These are phyloP conservation scores for Presbytis comata DNA, from an alignment of 2,797 vertebrate genomes.

Conservation along the genomic window DNA sequence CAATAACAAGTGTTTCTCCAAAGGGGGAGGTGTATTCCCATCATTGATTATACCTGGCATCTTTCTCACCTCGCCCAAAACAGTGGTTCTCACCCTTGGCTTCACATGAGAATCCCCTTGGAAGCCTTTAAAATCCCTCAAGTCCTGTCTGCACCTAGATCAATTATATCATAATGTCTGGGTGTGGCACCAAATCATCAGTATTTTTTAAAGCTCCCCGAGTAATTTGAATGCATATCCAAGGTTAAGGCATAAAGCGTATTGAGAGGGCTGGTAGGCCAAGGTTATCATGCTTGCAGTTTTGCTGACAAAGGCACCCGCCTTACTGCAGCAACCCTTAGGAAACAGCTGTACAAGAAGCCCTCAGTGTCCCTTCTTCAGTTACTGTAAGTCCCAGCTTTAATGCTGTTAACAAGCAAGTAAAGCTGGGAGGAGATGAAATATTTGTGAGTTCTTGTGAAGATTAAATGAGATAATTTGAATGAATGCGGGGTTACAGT, in stretches of 20 bases:
- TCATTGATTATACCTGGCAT: background rate
- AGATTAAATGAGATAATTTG: background rate
- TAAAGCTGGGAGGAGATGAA: background rate
- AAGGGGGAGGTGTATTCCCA: background rate
- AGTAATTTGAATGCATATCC: background rate
- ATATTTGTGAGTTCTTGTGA: background rate
- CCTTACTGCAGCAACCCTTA: background rate
- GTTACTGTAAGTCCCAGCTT: background rate
- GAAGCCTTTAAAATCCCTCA: background rate
- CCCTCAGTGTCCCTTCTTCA: background rate
- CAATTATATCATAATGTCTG: background rate
- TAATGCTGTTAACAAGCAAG: background rate
- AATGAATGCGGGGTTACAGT: background rate
- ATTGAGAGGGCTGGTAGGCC: background rate
- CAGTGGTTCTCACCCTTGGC: background rate
- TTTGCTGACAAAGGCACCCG: background rate
- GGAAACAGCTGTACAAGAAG: background rate
- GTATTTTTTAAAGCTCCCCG: background rate
- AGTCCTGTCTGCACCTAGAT: background rate
- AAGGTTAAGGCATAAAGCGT: background rate
- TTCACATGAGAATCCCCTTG: background rate
- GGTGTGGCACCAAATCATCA: background rate
- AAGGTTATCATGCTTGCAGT: background rate
- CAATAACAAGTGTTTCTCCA: background rate
- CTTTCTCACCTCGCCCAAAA: background rate